Conservation (phyloP, 2,797 vertebrate species). For the Dermochelys coriacea region DNA sequence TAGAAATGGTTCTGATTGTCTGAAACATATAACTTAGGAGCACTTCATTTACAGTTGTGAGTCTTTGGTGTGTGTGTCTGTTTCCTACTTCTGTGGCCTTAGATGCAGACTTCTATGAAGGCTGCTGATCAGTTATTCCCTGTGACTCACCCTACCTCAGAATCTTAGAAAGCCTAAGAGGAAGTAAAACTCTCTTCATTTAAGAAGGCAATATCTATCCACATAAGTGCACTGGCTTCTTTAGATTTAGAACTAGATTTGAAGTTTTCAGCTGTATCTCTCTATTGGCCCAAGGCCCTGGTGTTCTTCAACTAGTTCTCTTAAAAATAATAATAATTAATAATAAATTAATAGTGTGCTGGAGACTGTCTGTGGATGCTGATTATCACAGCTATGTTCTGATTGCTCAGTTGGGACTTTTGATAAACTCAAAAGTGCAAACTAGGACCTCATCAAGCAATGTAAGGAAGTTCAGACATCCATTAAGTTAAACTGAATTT, state of each 20-base stretch:
- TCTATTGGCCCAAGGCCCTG: not conserved
- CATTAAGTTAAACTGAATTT: not conserved
- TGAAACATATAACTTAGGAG: not conserved
- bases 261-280: not conserved
- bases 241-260: not conserved
- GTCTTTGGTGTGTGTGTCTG: not conserved
- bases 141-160: not conserved
- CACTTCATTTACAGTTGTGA: not conserved
- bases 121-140: not conserved
- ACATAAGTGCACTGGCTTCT: not conserved
- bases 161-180: not conserved
- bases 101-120: constrained; percentile 30
- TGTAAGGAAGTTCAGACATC: not conserved
- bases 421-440: not conserved
- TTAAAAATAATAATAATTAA: not conserved
- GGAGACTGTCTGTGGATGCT: not conserved
- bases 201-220: not conserved
- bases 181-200: not conserved
- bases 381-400: not conserved
- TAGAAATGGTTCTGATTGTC: not conserved
- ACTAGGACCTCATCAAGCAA: not conserved
- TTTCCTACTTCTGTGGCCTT: not conserved
- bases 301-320: not conserved
- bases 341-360: not conserved
- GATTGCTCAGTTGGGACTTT: not conserved